A percentile compares a stretch with the other conserved stretches of the same genome.
These are phyloP conservation scores for Melopsittacus undulatus DNA, from an alignment of 2,797 vertebrate species.

Conservation along the genomic window DNA sequence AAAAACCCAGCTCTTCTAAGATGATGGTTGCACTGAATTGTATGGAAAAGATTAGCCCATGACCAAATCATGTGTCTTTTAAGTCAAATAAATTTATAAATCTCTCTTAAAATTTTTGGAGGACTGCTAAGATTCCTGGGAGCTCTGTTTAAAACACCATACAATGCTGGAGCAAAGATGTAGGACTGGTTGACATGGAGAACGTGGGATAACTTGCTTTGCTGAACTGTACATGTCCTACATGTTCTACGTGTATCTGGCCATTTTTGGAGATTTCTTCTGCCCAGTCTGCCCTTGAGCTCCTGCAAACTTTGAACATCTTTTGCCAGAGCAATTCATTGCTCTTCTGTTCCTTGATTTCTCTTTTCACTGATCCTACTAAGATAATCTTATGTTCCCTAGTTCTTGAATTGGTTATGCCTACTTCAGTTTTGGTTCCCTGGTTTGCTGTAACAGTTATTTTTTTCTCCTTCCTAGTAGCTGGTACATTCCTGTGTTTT, in stretches of 20 bases:
- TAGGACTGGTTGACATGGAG: not conserved
- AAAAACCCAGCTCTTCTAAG: rapidly evolving
- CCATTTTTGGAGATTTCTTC: not conserved
- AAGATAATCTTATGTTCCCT: not conserved
- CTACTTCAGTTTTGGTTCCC: not conserved
- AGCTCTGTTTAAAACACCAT: not conserved
- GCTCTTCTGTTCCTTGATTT: not conserved
- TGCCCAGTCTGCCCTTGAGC: not conserved
- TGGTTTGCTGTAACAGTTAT: not conserved
- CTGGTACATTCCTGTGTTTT: not conserved
- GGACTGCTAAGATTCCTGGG: not conserved
- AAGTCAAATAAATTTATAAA: not conserved
- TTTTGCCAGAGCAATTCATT: not conserved
- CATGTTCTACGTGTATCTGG: not conserved
- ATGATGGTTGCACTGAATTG: not conserved
- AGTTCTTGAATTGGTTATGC: not conserved
- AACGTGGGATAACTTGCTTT: not conserved
- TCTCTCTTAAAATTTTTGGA: not conserved
- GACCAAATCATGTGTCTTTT: not conserved
- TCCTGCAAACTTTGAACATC: not conserved
- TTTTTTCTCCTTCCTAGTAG: not conserved
- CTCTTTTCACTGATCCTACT: not conserved
- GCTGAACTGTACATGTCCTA: not conserved
- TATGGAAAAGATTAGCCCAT: not conserved
- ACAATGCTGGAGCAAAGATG: not conserved